Evolutionary conservation across 2,113 vertebrate genomes (phyloP).

Genomic region (Oophaga pumilio): DNA sequence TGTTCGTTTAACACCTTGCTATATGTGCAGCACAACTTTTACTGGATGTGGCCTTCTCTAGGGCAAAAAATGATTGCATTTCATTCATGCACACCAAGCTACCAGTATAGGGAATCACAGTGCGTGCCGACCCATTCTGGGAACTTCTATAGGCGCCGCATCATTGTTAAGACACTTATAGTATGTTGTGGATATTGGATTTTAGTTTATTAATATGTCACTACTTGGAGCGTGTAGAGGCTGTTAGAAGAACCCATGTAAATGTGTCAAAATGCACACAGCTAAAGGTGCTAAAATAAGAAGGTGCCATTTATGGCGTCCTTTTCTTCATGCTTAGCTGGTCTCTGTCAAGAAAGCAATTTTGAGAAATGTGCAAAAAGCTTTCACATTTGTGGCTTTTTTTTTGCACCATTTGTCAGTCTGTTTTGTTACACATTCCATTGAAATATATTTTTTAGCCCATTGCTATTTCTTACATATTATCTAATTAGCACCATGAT

Average conservation of each 20-base stretch:
- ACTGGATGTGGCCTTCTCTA: not conserved
- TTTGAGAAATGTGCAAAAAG: slow-evolving; percentile 23
- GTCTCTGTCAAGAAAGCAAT: not conserved
- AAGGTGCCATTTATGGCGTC: not conserved
- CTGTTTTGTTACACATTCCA: not conserved
- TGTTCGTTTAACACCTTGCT: slow-evolving; percentile 8
- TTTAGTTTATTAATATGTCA: not conserved
- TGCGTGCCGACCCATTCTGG: not conserved
- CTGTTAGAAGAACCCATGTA: not conserved
- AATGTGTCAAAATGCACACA: not conserved
- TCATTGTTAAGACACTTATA: not conserved
- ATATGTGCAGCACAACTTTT: slow-evolving; percentile 32
- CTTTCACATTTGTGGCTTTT: slow-evolving; percentile 7
- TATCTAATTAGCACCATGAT: too few species aligned
- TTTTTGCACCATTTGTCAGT: slow-evolving; percentile 22
- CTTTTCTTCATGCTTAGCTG: not conserved
- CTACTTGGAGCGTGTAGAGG: not conserved
- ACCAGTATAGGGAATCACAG: not conserved
- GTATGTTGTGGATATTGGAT: not conserved
- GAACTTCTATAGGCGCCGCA: not conserved
- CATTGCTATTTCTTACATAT: not conserved
- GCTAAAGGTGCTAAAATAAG: slow-evolving; percentile 6
- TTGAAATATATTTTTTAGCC: not conserved
- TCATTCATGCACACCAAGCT: not conserved
- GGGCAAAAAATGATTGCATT: slow-evolving; percentile 21